Percentiles rank a stretch among this genome's conserved stretches.
phyloP scores from a whole-genome alignment of 2,113 vertebrate genomes.

The Oryctolagus cuniculus region DNA sequence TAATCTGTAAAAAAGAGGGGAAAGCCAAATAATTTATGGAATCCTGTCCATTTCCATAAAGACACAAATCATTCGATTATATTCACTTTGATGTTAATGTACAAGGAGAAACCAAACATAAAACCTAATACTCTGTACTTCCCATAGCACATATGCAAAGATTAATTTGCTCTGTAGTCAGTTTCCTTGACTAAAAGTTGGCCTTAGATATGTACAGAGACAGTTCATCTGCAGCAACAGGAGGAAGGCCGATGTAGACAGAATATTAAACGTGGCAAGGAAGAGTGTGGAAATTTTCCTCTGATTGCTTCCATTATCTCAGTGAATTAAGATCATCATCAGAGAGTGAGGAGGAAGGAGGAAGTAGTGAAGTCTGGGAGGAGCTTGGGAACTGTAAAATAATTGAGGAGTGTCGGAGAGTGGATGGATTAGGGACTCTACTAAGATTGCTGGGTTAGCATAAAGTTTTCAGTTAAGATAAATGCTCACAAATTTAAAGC shows the following conservation, averaged over 20 bases:
- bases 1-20: slow-evolving; percentile 27
- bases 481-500: neutral
- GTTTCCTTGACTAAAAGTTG: slow-evolving; percentile 44
- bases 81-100: neutral
- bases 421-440: neutral
- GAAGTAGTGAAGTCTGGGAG: neutral
- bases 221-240: slow-evolving; percentile 23
- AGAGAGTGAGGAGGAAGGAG: neutral
- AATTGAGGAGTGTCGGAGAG: neutral
- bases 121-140: neutral
- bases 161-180: neutral
- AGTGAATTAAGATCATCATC: slow-evolving; percentile 26
- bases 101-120: neutral
- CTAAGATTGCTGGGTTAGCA: neutral
- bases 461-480: neutral
- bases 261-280: neutral
- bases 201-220: slow-evolving; percentile 24
- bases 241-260: slow-evolving; percentile 5
- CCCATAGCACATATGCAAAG: neutral
- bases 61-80: slow-evolving; percentile 17
- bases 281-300: neutral
- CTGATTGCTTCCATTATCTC: slow-evolving; percentile 41
- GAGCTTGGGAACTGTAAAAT: neutral
- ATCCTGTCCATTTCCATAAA: neutral
- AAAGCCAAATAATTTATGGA: neutral